Base-by-base conservation (phyloP, 2,888 invertebrate species). In the Pedicia rivosa region DNA sequence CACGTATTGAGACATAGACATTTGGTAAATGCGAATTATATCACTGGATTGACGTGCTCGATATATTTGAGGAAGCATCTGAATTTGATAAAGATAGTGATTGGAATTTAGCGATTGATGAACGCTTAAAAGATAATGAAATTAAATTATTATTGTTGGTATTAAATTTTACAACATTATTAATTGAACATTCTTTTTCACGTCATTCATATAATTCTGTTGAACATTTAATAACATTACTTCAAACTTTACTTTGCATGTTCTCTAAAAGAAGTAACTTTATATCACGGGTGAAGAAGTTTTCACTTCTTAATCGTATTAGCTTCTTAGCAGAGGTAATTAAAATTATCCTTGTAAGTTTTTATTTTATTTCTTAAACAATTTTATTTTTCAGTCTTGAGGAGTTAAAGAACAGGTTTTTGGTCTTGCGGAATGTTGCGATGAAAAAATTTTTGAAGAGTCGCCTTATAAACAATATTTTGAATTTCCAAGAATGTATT, bases 351-450 rank as follows among this genome's bases (percentile, higher is more conserved):
- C n/a, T n/a, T n/a, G n/a, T n/a, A n/a, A n/a, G n/a, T n/a, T n/a
- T n/a, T n/a, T n/a, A n/a, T n/a, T n/a, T n/a, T n/a, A n/a, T n/a
- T n/a, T n/a, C n/a, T n/a, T n/a, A n/a, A n/a, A n/a, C n/a, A n/a
- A n/a, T 38, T 35, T 27, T 14, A 19, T 29, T 14, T 22, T 33
- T 7, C 20, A 59, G 56, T 55, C 54, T 26, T 57, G 55, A 55
- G 86, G 87, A 45, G 86, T 84, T 30, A 82, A 80, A 52, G 84
- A 86, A 55, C 83, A 83, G 62, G 86, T 84, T 34, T 83, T 86
- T 59, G 82, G 83, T 37, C 59, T 87, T 40, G 81, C 83, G 16
- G 78, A 80, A 50, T 87, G 86, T 54, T 86, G 84, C 56, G 72
- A 73, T 50, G 67, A 74, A 52, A 59, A 72, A 43, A n/a, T 20